phyloP scores from a whole-genome alignment of 1,140 invertebrate species.

The Drosophila lowei region DNA sequence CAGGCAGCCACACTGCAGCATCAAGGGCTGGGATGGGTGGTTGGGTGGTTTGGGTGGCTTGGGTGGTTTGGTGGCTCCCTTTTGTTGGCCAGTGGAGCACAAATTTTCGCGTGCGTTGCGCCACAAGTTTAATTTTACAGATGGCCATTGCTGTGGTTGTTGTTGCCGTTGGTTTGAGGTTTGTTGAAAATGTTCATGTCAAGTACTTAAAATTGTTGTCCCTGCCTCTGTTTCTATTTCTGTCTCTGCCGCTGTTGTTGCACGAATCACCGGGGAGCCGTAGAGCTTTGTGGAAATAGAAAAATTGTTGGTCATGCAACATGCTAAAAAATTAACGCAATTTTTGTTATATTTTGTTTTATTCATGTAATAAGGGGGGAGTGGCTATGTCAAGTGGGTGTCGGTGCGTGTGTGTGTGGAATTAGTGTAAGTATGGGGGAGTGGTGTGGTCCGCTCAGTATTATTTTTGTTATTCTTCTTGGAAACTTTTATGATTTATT shows the following conservation, averaged over 20 bases:
- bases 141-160: constrained; percentile 30
- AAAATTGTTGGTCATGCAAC: constrained; percentile 44
- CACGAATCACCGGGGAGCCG: constrained; percentile 56
- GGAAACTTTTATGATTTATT: constrained; percentile 30
- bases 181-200: constrained; percentile 68
- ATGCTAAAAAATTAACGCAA: constrained; percentile 72
- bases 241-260: constrained; percentile 10
- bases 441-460: constrained; percentile 2
- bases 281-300: constrained; percentile 3
- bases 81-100: constrained; percentile 40
- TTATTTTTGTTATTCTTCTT: constrained; percentile 18
- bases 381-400: constrained; percentile 8
- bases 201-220: constrained; percentile 65
- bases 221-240: constrained; percentile 12
- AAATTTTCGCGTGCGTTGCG: constrained; percentile 59
- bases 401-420: background rate
- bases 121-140: constrained; percentile 65
- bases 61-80: background rate
- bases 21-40: constrained; percentile 13
- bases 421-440: constrained; percentile 22
- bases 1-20: constrained; percentile 39
- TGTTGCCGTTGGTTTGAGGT: constrained; percentile 25
- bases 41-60: background rate
- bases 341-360: constrained; percentile 55
- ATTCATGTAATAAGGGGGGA: constrained; percentile 36